These are phyloP conservation scores for Condylostylus longicornis DNA, from an alignment of 1,140 invertebrate genomes.

Conservation along the genomic window DNA sequence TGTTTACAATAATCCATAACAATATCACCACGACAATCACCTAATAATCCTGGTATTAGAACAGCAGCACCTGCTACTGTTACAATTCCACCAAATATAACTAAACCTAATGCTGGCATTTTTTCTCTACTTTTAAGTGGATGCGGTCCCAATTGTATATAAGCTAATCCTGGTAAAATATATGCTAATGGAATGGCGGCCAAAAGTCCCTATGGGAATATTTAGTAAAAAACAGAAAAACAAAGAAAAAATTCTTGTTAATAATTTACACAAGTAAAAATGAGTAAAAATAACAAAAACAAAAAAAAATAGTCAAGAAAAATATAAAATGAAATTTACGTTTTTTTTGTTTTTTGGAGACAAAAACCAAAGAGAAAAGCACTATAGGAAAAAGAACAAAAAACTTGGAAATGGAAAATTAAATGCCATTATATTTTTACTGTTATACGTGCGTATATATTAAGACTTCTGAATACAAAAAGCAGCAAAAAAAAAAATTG, in stretches of 20 bases:
- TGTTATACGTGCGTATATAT: too few relatives aligned
- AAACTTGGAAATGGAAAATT: too few relatives aligned
- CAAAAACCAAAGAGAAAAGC: too few relatives aligned
- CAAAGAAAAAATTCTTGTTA: slow-evolving; percentile 6
- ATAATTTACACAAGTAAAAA: not conserved
- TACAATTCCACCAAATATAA: slow-evolving; percentile 55
- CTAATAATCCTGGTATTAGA: slow-evolving; percentile 23
- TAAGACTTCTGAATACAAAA: too few relatives aligned
- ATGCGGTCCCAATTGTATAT: slow-evolving; percentile 61
- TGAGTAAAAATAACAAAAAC: not conserved
- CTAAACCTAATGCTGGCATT: slow-evolving; percentile 52
- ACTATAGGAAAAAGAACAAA: too few relatives aligned
- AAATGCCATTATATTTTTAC: too few relatives aligned
- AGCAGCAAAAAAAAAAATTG: too few relatives aligned
- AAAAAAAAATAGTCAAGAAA: too few relatives aligned
- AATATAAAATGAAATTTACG: too few relatives aligned
- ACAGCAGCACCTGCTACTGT: slow-evolving; percentile 41
- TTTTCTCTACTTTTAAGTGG: slow-evolving; percentile 51
- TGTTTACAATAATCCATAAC: slow-evolving; percentile 29
- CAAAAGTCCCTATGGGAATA: slow-evolving; percentile 65
- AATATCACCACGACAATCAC: slow-evolving; percentile 27
- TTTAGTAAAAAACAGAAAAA: slow-evolving; percentile 14
- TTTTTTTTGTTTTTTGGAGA: too few relatives aligned
- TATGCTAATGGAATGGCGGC: slow-evolving; percentile 74
- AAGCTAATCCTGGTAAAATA: slow-evolving; percentile 66